These are phyloP conservation scores for Arbacia lixula DNA, from an alignment of 53 echinoderm and acorn worm species.

Conservation along the genomic window DNA sequence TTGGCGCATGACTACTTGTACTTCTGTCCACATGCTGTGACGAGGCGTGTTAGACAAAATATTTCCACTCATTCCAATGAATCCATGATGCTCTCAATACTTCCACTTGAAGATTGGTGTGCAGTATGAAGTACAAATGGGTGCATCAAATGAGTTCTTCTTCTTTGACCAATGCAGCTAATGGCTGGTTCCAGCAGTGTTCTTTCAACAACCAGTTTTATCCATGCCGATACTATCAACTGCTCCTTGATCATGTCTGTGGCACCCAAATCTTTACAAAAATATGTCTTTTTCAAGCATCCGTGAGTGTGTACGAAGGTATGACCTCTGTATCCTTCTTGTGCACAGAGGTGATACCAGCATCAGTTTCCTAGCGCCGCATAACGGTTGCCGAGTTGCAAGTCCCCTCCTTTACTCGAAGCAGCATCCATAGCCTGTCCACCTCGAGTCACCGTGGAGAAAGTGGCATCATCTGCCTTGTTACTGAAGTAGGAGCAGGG, in stretches of 20 bases:
- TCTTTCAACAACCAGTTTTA: too few relatives aligned
- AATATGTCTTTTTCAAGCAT: slow-evolving; percentile 38
- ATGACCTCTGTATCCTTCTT: neutral
- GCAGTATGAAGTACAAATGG: too few relatives aligned
- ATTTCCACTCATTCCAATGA: too few relatives aligned
- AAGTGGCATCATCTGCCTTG: slow-evolving; percentile 85
- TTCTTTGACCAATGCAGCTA: too few relatives aligned
- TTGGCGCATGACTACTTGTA: too few relatives aligned
- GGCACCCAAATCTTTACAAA: slow-evolving; percentile 17
- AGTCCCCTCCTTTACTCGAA: slow-evolving; percentile 42
- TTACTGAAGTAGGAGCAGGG: slow-evolving; percentile 66
- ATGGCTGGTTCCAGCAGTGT: too few relatives aligned
- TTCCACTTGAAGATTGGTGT: too few relatives aligned
- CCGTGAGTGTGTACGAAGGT: slow-evolving; percentile 11
- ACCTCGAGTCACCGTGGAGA: slow-evolving; percentile 94
- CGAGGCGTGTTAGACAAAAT: too few relatives aligned
- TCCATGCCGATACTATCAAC: too few relatives aligned
- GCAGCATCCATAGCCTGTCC: slow-evolving; percentile 66
- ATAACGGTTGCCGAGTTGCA: slow-evolving; percentile 46
- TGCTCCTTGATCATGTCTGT: slow-evolving; percentile 9
- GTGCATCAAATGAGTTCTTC: too few relatives aligned
- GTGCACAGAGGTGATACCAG: neutral
- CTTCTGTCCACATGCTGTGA: too few relatives aligned
- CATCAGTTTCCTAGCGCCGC: slow-evolving; percentile 49
- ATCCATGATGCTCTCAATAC: too few relatives aligned